phyloP scores from a whole-genome alignment of 92 coral and sea anemone species.

The Pocillopora meandrina region DNA sequence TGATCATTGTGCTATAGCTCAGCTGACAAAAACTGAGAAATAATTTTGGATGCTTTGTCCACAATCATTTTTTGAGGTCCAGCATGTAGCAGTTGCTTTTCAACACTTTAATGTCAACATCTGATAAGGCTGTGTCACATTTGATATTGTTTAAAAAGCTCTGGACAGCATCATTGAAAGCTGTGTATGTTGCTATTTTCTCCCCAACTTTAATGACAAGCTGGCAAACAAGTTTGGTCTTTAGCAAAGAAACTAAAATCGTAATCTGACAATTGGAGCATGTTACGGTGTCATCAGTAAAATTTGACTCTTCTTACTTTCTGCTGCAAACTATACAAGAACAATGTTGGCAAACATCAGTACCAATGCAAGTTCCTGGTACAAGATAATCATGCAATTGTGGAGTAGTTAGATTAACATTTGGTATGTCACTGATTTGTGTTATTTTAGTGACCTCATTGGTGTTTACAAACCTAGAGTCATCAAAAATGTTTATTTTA shows the following conservation, averaged over 20 bases:
- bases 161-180: constrained; percentile 35
- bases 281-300: constrained; percentile 13
- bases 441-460: too few species aligned
- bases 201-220: too few species aligned
- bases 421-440: too few species aligned
- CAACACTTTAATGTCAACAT: constrained; percentile 24
- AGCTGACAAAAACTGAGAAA: neutral
- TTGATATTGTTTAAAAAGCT: constrained; percentile 28
- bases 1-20: neutral
- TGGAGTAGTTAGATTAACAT: too few species aligned
- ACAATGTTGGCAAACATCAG: too few species aligned
- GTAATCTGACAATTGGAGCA: constrained; percentile 3
- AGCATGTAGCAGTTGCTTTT: constrained; percentile 14
- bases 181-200: neutral
- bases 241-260: constrained; percentile 16
- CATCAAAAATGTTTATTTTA: constrained; percentile 46
- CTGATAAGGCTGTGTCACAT: constrained; percentile 19
- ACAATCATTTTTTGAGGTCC: neutral
- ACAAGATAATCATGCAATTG: too few species aligned
- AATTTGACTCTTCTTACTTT: constrained; percentile 28
- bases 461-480: constrained; percentile 9
- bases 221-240: constrained; percentile 21
- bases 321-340: constrained; percentile 51
- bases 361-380: too few species aligned
- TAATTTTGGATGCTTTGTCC: too few species aligned